These are phyloP conservation scores for Drosophila melanogaster DNA, from an alignment of 1,140 invertebrate species.

Conservation along the genomic window Release_6_plus_ISO1_MT NT_037436.4:22706001-22706500, in stretches of 20 bases:
- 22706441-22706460: constrained; percentile 8
- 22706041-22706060: constrained; percentile 33
- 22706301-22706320: constrained; percentile 26
- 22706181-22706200: constrained; percentile 19
- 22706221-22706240: neutral
- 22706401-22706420: constrained; percentile 41
- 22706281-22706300: neutral
- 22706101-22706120: constrained; percentile 60
- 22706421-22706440: constrained; percentile 51
- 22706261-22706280: neutral
- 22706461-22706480: constrained; percentile 50
- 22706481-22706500: constrained; percentile 56
- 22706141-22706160: constrained; percentile 43
- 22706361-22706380: constrained; percentile 14
- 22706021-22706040: constrained; percentile 54
- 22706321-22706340: constrained; percentile 51
- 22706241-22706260: neutral
- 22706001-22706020: constrained; percentile 82
- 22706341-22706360: constrained; percentile 56
- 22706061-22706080: constrained; percentile 38
- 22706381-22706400: constrained; percentile 41
- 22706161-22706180: constrained; percentile 60
- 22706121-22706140: constrained; percentile 8
- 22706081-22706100: constrained; percentile 75
- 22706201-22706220: neutral